phyloP scores from a whole-genome alignment of 1,140 invertebrate species.

The Ips typographus region DNA sequence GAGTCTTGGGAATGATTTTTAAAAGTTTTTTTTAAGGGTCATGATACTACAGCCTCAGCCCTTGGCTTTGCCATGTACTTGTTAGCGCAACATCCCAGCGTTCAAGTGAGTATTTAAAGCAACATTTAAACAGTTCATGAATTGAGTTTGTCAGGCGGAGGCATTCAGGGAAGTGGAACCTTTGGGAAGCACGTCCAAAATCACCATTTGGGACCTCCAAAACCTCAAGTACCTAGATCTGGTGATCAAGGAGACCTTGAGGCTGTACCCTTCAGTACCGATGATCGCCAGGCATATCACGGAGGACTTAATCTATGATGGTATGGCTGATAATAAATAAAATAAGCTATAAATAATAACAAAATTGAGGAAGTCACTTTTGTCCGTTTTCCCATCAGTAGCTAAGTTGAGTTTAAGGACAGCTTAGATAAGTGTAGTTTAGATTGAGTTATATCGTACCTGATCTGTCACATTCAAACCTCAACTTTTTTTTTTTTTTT shows the following conservation, averaged over 20 bases:
- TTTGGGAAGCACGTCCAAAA: constrained; percentile 15
- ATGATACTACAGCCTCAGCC: constrained; percentile 74
- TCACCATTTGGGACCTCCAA: constrained; percentile 61
- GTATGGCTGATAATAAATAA: not conserved
- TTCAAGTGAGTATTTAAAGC: constrained; percentile 45
- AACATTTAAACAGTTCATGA: not conserved
- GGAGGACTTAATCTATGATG: constrained; percentile 54
- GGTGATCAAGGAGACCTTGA: constrained; percentile 68
- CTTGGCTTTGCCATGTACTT: constrained; percentile 58
- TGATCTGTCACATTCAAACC: too few relatives aligned
- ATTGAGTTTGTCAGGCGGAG: constrained; percentile 2
- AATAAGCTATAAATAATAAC: too few relatives aligned
- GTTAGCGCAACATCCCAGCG: constrained; percentile 56
- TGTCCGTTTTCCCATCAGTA: too few relatives aligned
- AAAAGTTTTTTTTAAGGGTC: constrained; percentile 5
- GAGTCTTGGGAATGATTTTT: too few relatives aligned
- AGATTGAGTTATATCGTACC: too few relatives aligned
- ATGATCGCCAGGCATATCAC: constrained; percentile 62
- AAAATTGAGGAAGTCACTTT: too few relatives aligned
- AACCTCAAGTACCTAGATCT: constrained; percentile 73
- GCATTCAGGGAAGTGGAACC: constrained; percentile 4
- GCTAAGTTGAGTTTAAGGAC: too few relatives aligned
- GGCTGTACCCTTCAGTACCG: constrained; percentile 73
- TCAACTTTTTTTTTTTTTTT: too few relatives aligned
- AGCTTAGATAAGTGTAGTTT: too few relatives aligned